Conservation (phyloP, 1,140 invertebrate species). For the Stenopsyche tienmushanensis region DNA sequence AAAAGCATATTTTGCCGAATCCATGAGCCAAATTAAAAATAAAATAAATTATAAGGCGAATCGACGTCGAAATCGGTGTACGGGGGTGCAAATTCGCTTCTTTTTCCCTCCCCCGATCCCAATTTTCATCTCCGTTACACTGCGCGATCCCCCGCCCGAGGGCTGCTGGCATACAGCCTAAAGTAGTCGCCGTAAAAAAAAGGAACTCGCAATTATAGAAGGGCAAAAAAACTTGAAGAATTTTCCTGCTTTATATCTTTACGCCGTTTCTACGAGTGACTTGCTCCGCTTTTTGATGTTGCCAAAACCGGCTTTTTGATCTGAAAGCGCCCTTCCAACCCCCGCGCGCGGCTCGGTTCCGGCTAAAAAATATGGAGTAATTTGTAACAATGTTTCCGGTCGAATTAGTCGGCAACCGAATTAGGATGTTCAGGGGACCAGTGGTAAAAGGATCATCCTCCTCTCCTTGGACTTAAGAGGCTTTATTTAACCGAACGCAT, state of each 20-base stretch:
- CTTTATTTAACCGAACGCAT: too few relatives aligned
- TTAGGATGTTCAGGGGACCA: slow-evolving; percentile 25
- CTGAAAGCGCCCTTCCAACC: slow-evolving; percentile 5
- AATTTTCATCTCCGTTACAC: too few relatives aligned
- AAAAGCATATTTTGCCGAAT: too few relatives aligned
- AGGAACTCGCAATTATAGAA: slow-evolving; percentile 9
- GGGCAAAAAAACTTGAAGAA: slow-evolving; percentile 19
- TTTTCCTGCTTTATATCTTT: slow-evolving; percentile 22
- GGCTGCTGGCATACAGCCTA: too few relatives aligned
- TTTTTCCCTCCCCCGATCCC: background rate
- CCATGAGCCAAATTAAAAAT: too few relatives aligned
- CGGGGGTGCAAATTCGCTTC: background rate
- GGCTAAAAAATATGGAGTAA: slow-evolving; percentile 37
- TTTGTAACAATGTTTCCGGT: slow-evolving; percentile 41
- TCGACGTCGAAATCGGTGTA: too few relatives aligned
- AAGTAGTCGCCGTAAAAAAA: too few relatives aligned
- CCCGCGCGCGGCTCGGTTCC: slow-evolving; percentile 7
- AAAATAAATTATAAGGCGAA: too few relatives aligned
- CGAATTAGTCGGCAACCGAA: slow-evolving; percentile 38
- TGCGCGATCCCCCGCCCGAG: too few relatives aligned
- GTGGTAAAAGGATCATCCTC: slow-evolving; percentile 18
- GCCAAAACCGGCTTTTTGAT: slow-evolving; percentile 25
- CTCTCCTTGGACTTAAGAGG: too few relatives aligned
- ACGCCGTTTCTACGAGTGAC: slow-evolving; percentile 25
- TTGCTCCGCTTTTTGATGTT: slow-evolving; percentile 25